Base-by-base conservation (phyloP, 2,797 vertebrate species). In the Monodelphis domestica region DNA sequence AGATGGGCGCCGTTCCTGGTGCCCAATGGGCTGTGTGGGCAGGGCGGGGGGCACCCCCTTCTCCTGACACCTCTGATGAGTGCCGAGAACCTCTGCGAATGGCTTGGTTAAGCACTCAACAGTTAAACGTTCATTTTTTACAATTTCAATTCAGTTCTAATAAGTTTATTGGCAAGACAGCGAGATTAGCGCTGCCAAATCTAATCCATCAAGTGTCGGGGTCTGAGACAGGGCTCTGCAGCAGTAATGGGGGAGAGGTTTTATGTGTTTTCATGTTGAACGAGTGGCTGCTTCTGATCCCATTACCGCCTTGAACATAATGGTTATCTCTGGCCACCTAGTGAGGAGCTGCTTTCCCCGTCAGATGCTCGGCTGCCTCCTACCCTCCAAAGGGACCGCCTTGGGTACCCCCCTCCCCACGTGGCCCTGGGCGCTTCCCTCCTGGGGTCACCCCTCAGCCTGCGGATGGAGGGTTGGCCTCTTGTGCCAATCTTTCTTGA, bases 111-210 rank as follows among this genome's bases (percentile, higher is more conserved):
- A 97, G 95, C 95, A 89, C 89, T 96, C 11, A 2, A 91, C 96
- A 24, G 15, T 96, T 96, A 97, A 95, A 92, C 26, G 88, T 97
- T 97, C 96, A 94, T 97, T 96, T 97, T 94, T 95, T 96, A 96
- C 93, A 89, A 97, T 97, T 97, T 96, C 97, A 95, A 59, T 97
- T 95, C 96, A 97, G 94, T 96, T 97, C 97, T 96, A 95, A 24
- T 97, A 97, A 97, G 97, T 97, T 97, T 97, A 97, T 97, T 97
- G 97, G 97, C 97, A 97, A 97, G 97, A 97, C 1, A 21, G 95
- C 90, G 89, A 96, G 88, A 95, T 97, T 96, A 97, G 96, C 96
- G 93, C 95, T 97, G 97, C 97, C 97, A 97, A 93, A 97, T 97
- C 93, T 96, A 96, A 97, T 97, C 95, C 94, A 96, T 96, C 97